These are phyloP conservation scores for Callipepla squamata DNA, from an alignment of 2,113 vertebrate genomes.

Conservation along the genomic window DNA sequence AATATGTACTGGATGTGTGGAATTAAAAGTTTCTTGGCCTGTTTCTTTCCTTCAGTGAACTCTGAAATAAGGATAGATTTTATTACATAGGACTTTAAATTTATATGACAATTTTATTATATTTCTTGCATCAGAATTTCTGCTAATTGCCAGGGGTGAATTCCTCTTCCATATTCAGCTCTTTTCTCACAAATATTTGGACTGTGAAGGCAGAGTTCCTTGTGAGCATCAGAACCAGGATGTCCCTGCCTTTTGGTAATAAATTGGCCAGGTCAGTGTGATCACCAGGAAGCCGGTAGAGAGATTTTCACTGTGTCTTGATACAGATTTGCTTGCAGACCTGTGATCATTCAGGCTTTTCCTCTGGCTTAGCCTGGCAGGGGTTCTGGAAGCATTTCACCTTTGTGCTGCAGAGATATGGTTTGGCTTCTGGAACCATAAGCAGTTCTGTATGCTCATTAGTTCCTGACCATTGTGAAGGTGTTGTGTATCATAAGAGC, in stretches of 20 bases:
- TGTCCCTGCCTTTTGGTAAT: neutral
- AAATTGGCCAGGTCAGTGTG: constrained; percentile 5
- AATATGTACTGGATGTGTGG: neutral
- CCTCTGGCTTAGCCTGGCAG: neutral
- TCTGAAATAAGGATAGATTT: constrained; percentile 3
- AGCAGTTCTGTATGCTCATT: neutral
- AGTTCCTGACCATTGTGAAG: neutral
- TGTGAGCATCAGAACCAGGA: neutral
- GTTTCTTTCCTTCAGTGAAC: neutral
- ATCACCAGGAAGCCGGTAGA: neutral
- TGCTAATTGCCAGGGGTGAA: constrained; percentile 9
- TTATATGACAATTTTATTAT: neutral
- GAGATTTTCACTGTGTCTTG: neutral
- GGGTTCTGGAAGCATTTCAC: neutral
- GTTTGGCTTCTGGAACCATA: neutral
- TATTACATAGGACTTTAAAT: neutral
- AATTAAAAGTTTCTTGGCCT: neutral
- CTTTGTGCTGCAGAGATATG: neutral
- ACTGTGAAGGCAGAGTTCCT: neutral
- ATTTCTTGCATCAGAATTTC: constrained; percentile 16
- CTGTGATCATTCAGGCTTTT: neutral
- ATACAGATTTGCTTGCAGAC: neutral
- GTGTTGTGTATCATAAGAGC: neutral
- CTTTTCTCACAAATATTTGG: neutral
- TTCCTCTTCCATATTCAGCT: neutral